phyloP scores from a whole-genome alignment of 2,113 vertebrate genomes.

The Prochilodus magdalenae region DNA sequence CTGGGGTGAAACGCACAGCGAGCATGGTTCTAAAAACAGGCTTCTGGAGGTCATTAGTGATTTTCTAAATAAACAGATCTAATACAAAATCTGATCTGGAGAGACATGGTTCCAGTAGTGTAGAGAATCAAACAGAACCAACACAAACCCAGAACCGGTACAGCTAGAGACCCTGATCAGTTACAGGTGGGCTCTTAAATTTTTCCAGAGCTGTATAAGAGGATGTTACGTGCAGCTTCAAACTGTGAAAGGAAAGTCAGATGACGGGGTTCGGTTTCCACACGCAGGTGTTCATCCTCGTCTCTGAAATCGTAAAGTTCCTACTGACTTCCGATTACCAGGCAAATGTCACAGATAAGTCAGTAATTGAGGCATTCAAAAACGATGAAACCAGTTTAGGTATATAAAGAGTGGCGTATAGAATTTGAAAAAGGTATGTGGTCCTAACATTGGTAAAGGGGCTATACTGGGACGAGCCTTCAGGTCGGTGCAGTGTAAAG shows the following conservation, averaged over 20 bases:
- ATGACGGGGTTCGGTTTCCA: constrained; percentile 9
- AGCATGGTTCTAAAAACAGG: no score
- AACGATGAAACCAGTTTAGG: not conserved
- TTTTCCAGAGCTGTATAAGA: no score
- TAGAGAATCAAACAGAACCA: no score
- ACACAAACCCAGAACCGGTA: no score
- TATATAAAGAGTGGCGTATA: not conserved
- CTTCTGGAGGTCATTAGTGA: no score
- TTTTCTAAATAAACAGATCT: no score
- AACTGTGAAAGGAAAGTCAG: constrained; percentile 2
- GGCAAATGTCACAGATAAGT: not conserved
- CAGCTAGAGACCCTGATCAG: no score
- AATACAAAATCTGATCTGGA: no score
- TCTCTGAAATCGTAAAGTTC: not conserved
- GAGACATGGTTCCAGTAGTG: no score
- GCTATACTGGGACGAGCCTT: not conserved
- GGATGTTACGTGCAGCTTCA: not conserved
- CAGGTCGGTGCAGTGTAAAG: not conserved
- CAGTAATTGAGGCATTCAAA: constrained; percentile 1
- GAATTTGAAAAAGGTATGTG: not conserved
- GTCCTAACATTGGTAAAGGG: not conserved
- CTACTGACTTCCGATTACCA: not conserved
- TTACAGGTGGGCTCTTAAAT: no score
- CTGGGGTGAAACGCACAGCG: no score
- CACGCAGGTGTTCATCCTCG: not conserved